Percentiles rank a stretch among this genome's conserved stretches.
phyloP scores from a whole-genome alignment of 2,113 vertebrate species.

The Cyprinus carpio region DNA sequence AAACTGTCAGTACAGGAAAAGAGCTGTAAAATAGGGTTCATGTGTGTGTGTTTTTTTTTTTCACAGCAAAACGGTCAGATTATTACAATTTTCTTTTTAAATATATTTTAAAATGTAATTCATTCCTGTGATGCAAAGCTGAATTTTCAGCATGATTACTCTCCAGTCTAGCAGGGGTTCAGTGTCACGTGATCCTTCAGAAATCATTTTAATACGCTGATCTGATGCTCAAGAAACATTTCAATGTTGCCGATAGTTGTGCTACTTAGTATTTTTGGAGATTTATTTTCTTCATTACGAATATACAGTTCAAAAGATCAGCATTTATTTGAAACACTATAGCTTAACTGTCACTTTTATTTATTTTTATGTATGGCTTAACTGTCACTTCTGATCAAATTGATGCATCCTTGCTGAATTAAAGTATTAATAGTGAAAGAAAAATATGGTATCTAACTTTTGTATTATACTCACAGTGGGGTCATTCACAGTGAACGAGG shows the following conservation, averaged over 20 bases:
- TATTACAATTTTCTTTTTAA: background rate
- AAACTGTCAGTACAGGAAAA: background rate
- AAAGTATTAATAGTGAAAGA: slow-evolving; percentile 22
- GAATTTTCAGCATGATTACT: background rate
- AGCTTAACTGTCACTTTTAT: background rate
- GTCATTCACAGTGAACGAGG: slow-evolving; percentile 65
- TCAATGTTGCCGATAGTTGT: background rate
- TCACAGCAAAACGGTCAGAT: background rate
- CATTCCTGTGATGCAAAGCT: background rate
- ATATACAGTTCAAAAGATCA: background rate
- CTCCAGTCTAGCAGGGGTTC: background rate
- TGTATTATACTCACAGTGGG: slow-evolving; percentile 60
- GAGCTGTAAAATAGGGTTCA: background rate
- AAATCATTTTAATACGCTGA: background rate
- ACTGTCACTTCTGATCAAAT: background rate
- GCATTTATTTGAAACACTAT: background rate
- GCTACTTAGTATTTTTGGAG: background rate
- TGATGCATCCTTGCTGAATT: background rate
- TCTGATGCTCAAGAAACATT: background rate
- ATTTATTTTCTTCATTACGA: background rate
- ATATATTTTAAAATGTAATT: background rate
- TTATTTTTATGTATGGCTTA: background rate
- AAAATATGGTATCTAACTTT: slow-evolving; percentile 66
- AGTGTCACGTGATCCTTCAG: background rate
- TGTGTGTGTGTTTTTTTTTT: too few species aligned